phyloP scores from a whole-genome alignment of 2,888 invertebrate genomes.

The Orgyia antiqua region DNA sequence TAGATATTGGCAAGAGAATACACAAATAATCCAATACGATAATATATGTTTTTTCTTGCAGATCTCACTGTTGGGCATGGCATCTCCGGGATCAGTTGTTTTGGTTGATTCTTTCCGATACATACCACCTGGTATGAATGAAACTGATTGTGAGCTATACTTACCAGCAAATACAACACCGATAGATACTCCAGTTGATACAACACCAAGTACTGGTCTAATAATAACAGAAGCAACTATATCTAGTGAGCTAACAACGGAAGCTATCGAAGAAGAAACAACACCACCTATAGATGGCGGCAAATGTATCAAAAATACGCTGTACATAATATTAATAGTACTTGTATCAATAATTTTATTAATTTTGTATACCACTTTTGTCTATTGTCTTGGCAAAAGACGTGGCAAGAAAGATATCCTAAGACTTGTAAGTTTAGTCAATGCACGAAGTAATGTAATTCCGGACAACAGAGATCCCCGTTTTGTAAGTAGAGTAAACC shows the following conservation, averaged over 20 bases:
- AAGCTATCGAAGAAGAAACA: neutral
- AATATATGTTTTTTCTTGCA: constrained; percentile 5
- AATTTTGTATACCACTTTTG: too few relatives aligned
- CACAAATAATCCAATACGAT: neutral
- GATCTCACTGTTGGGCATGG: constrained; percentile 3
- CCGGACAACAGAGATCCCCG: too few relatives aligned
- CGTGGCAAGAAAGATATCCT: too few relatives aligned
- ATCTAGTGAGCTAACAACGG: neutral
- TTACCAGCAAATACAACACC: neutral
- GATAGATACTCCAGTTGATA: neutral
- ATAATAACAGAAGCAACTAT: neutral
- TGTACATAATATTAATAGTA: too few relatives aligned
- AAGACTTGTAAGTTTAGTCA: too few relatives aligned
- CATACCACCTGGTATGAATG: constrained; percentile 12
- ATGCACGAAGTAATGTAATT: too few relatives aligned
- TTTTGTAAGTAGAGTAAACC: too few relatives aligned
- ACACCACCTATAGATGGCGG: too few relatives aligned
- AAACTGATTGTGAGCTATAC: constrained; percentile 1
- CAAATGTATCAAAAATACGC: too few relatives aligned
- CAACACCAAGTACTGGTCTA: neutral
- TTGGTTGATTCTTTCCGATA: constrained; percentile 23
- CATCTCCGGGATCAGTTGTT: neutral
- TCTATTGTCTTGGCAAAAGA: too few relatives aligned
- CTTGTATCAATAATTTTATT: too few relatives aligned
- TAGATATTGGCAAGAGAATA: neutral